Base-by-base conservation (phyloP, 2,888 invertebrate genomes). In the Ethmia dodecea region DNA sequence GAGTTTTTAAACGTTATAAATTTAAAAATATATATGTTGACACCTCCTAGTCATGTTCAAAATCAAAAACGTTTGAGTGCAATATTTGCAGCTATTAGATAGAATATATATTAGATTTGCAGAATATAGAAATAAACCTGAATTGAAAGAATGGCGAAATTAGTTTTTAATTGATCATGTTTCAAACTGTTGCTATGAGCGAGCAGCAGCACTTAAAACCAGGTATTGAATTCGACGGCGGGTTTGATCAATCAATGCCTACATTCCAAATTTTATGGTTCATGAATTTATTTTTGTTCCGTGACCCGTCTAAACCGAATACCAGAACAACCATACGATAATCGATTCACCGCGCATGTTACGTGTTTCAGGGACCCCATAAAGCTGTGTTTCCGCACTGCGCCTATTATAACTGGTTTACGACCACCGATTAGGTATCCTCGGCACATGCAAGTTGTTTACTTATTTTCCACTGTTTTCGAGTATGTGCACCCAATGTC, bases 331-430 rank as follows among this genome's bases (percentile, higher is more conserved):
- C 66, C 71, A 67, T 70, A 72, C 67, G 64, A 64, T 70, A 77
- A 78, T 77, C 76, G 71, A 78, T 78, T 73, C 57, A 59, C 59
- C 60, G 63, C 62, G 69, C 72, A 71, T 70, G 71, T 73, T 73
- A 77, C 74, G 67, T 77, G 69, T 76, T 77, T 66, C 69, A 70
- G 71, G 68, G 71, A 64, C 65, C 70, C 60, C 66, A 67, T 75
- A 78, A 76, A 73, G 60, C 69, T 63, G 60, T 69, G 69, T 74
- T 79, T 77, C 75, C 75, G 74, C 77, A 77, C 63, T 77, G 72
- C 74, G 76, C 63, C 72, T 75, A 72, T 76, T 79, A 77, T 76
- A 71, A 73, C 71, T 59, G 66, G 60, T 77, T 78, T 78, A 79
- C 65, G 76, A 76, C 58, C 62, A 60, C 54, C 61, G 55, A 60